A percentile compares a stretch with the other conserved stretches of the same genome.
These are phyloP conservation scores for Mus spretus DNA, from an alignment of 2,797 vertebrate species.

Conservation along the genomic window DNA sequence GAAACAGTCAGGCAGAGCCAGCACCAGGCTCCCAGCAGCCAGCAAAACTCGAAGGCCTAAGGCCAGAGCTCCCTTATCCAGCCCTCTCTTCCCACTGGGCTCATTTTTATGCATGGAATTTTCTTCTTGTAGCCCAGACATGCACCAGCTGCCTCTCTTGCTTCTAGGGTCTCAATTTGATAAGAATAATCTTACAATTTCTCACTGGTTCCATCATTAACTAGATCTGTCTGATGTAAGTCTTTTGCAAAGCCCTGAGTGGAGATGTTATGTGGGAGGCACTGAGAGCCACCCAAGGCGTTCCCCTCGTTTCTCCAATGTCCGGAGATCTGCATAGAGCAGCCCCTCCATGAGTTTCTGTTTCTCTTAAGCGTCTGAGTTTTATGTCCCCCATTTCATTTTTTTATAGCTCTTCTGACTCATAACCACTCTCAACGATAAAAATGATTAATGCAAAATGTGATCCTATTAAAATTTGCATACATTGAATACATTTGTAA, in stretches of 20 bases:
- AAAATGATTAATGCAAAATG: slow-evolving; percentile 56
- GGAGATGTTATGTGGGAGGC: neutral
- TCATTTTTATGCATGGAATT: neutral
- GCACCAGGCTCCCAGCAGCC: neutral
- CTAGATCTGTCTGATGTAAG: slow-evolving; percentile 33
- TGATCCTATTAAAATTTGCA: slow-evolving; percentile 10
- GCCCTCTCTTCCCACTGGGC: neutral
- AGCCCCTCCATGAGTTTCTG: neutral
- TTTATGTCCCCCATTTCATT: slow-evolving; percentile 8
- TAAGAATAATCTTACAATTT: slow-evolving; percentile 32
- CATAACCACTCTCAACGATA: neutral
- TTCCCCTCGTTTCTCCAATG: neutral
- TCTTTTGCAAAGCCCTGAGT: slow-evolving; percentile 13
- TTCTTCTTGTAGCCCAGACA: slow-evolving; percentile 35
- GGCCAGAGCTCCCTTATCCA: neutral
- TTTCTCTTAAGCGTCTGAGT: slow-evolving; percentile 45
- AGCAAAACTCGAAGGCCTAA: neutral
- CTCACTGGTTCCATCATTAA: slow-evolving; percentile 34
- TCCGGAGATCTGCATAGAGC: neutral
- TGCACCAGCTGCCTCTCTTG: neutral
- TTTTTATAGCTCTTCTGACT: slow-evolving; percentile 33
- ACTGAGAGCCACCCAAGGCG: neutral
- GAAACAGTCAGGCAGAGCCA: neutral
- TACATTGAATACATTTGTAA: slow-evolving; percentile 11
- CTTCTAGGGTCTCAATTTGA: slow-evolving; percentile 20